A percentile compares a stretch with the other conserved stretches of the same genome.
Evolutionary conservation across 2,797 vertebrate genomes (phyloP).

Genomic region (Amazona ochrocephala): DNA sequence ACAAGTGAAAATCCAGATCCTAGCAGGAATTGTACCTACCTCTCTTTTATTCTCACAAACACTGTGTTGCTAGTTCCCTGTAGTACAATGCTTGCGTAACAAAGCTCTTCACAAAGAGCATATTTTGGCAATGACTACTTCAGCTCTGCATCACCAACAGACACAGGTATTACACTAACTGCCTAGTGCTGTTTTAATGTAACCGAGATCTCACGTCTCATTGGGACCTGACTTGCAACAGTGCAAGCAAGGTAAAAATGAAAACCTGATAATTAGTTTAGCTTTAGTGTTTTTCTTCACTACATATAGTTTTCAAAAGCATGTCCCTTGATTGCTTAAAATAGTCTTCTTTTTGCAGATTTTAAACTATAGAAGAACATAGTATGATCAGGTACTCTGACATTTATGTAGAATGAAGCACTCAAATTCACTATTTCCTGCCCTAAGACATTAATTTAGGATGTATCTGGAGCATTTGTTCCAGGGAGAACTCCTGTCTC

Average conservation of each 20-base stretch:
- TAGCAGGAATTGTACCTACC: neutral
- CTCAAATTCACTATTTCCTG: neutral
- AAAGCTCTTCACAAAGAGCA: neutral
- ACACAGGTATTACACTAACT: neutral
- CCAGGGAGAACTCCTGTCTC: neutral
- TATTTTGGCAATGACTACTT: neutral
- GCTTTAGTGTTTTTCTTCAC: neutral
- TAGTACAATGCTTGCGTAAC: neutral
- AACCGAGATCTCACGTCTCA: neutral
- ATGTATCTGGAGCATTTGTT: neutral
- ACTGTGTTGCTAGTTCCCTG: neutral
- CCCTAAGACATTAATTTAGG: neutral
- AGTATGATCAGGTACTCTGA: neutral
- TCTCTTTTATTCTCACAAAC: neutral
- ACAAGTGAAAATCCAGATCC: neutral
- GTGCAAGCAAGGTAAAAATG: neutral
- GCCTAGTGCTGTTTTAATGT: neutral
- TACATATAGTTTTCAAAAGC: neutral
- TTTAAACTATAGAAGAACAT: neutral
- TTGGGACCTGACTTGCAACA: neutral
- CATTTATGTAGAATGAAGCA: neutral
- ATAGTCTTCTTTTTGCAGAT: neutral
- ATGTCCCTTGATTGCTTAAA: neutral
- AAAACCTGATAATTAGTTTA: neutral
- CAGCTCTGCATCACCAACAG: neutral